These are phyloP conservation scores for Serranus cabrilla DNA, from an alignment of 2,797 vertebrate genomes.

Conservation along the genomic window DNA sequence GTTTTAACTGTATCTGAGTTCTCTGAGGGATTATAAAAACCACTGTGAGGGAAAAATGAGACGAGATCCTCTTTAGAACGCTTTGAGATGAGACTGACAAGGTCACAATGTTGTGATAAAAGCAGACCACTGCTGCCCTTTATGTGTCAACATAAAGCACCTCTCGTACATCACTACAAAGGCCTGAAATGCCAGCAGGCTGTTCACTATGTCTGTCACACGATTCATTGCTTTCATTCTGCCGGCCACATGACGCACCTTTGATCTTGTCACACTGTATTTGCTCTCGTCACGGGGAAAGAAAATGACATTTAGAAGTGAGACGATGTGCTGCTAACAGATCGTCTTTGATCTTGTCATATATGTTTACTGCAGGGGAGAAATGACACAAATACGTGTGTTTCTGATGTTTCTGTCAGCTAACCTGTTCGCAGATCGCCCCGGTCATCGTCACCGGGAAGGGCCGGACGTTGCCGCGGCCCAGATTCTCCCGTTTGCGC, in stretches of 20 bases:
- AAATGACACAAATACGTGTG: neutral
- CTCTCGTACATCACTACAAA: slow-evolving; percentile 46
- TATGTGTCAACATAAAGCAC: slow-evolving; percentile 50
- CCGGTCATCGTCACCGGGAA: slow-evolving; percentile 98
- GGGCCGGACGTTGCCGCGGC: slow-evolving; percentile 94
- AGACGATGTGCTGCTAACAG: neutral
- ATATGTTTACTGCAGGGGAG: neutral
- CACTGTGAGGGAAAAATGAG: neutral
- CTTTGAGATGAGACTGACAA: slow-evolving; percentile 32
- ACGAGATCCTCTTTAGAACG: slow-evolving; percentile 6
- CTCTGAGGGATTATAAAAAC: too few relatives aligned
- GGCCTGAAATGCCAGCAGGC: slow-evolving; percentile 48
- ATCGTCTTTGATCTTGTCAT: slow-evolving; percentile 6
- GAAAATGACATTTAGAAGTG: slow-evolving; percentile 32
- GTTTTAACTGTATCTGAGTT: slow-evolving; percentile 6
- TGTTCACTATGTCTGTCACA: slow-evolving; percentile 29
- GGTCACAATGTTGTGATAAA: slow-evolving; percentile 33
- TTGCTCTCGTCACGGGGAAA: neutral
- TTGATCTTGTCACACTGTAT: slow-evolving; percentile 30
- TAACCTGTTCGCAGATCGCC: slow-evolving; percentile 97
- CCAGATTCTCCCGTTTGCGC: slow-evolving; percentile 96
- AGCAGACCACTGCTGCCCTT: slow-evolving; percentile 39
- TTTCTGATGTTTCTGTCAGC: neutral
- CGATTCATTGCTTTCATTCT: slow-evolving; percentile 36
- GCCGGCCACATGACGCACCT: slow-evolving; percentile 18